Evolutionary conservation across 2,113 vertebrate genomes (phyloP), one percentile per base, ranked within the genome.

Genomic region (Holacanthus passer): DNA sequence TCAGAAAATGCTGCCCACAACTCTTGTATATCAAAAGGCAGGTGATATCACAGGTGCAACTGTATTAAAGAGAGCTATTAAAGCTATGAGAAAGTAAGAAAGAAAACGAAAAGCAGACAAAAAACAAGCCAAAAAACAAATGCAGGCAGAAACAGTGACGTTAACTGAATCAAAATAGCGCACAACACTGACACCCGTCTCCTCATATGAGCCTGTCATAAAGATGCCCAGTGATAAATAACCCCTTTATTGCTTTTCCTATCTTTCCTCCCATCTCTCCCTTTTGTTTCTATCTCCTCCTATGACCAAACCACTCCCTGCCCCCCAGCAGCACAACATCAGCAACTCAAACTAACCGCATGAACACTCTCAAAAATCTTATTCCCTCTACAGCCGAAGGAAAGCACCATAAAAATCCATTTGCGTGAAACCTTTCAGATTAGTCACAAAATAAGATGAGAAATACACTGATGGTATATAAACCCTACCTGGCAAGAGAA

Each of bases 401-500:
- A 84, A 79, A 78, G 32, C 50, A 41, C n/a, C 13, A 31, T 13
- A 37, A 86, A n/a, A 72, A 79, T 10, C 16, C 17, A 79, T 77
- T 78, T 79, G n/a, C 45, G 64, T 29, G 20, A 81, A 64, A 60
- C 5, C 17, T 56, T 37, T 41, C 2, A 27, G 45, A 69, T 64
- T 29, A 35, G 27, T 31, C 17, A 50, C 17, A 59, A 59, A 59
- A 35, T 56, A 62, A 39, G 14, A 72, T 41, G 11, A 43, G 8
- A 81, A 58, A 73, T 60, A 48, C 48, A 84, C 47, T 35, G 50
- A 68, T 16, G 37, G 22, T 59, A 43, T 10, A 59, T 37, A 71
- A 63, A 73, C 20, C 92, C 48, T 92, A 93, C 93, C 93, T 94
- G 91, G 83, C 31, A 80, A 83, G 78, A 82, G 84, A 87, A 87